Percentiles rank a stretch among this genome's conserved stretches.
Conservation (phyloP, 2,888 invertebrate species). For the Diaphora mendica region DNA sequence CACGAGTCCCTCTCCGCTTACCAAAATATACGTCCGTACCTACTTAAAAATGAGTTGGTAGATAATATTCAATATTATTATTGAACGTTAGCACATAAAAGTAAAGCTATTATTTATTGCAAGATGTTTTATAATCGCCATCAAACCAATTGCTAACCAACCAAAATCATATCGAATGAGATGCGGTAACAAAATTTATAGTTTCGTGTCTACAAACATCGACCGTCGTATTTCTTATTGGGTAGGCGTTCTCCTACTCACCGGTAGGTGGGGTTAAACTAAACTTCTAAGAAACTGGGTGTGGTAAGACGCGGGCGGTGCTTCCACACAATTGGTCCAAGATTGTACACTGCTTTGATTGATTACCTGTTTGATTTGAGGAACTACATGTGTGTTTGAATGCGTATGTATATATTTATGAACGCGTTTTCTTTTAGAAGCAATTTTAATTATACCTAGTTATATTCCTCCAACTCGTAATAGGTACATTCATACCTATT, state of each 20-base stretch:
- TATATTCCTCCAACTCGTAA: too few relatives aligned
- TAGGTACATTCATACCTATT: too few relatives aligned
- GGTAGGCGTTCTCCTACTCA: conserved; percentile 57
- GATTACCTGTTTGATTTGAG: conserved; percentile 5
- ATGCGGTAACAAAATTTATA: background rate
- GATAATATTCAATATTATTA: too few relatives aligned
- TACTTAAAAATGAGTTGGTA: too few relatives aligned
- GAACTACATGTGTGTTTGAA: background rate
- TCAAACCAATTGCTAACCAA: background rate
- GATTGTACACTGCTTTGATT: conserved; percentile 28
- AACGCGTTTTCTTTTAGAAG: background rate
- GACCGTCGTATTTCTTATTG: conserved; percentile 18
- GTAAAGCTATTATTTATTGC: background rate
- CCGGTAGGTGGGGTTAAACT: conserved; percentile 43
- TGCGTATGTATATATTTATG: background rate
- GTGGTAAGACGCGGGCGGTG: conserved; percentile 68
- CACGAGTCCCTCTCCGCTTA: too few relatives aligned
- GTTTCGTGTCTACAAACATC: background rate
- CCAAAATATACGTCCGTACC: too few relatives aligned
- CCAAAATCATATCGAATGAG: background rate
- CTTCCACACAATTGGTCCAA: conserved; percentile 58
- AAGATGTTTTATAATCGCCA: background rate
- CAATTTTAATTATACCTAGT: background rate
- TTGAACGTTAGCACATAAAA: background rate
- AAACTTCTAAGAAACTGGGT: conserved; percentile 79